Evolutionary conservation across 2,113 vertebrate genomes (phyloP).

Genomic region (Sigmodon hispidus): DNA sequence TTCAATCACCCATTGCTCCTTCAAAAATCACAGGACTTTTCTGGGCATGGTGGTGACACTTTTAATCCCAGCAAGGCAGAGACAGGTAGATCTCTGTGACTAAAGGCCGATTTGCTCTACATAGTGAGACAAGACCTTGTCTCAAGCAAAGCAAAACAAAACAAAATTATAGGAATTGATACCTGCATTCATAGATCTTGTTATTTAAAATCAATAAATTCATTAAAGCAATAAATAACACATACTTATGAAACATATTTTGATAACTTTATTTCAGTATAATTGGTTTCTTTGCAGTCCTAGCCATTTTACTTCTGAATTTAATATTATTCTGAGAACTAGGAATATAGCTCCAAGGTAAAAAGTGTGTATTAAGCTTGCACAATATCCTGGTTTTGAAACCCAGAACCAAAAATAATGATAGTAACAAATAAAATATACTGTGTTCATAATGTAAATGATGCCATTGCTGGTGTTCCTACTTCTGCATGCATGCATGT

Average conservation of each 20-base stretch:
- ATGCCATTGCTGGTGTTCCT: neutral
- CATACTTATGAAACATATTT: slow-evolving; percentile 16
- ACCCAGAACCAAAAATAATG: neutral
- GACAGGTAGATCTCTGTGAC: neutral
- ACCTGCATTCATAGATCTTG: neutral
- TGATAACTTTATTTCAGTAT: slow-evolving; percentile 17
- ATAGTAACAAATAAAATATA: neutral
- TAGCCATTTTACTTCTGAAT: neutral
- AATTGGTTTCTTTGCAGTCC: neutral
- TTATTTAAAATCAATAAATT: slow-evolving; percentile 32
- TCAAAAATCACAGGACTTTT: neutral
- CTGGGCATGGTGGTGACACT: neutral
- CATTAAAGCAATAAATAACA: neutral
- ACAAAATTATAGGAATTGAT: neutral
- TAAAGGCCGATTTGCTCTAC: neutral
- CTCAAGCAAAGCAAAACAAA: neutral
- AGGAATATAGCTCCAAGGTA: neutral
- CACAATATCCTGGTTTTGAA: neutral
- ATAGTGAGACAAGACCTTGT: neutral
- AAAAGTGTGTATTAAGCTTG: neutral
- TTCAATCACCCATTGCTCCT: neutral
- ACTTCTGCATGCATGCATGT: neutral
- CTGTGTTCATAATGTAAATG: neutral
- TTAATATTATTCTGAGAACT: slow-evolving; percentile 11
- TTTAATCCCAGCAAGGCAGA: neutral